A percentile compares a stretch with the other conserved stretches of the same genome.
Evolutionary conservation across 1,140 invertebrate species (phyloP).

Genomic region (Trichonephila clavipes): DNA sequence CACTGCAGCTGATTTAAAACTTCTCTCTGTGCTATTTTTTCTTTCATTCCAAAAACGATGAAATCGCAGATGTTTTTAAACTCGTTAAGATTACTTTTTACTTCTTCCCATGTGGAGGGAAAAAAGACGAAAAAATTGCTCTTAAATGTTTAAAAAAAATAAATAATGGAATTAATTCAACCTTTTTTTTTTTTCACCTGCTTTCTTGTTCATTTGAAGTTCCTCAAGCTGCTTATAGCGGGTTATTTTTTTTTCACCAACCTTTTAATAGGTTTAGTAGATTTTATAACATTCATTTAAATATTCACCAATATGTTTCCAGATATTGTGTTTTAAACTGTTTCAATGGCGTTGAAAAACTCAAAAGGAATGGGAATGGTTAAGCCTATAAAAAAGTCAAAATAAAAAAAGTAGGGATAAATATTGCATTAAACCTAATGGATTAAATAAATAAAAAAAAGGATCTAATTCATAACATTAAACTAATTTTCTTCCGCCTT

Average conservation of each 20-base stretch:
- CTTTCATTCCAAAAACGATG: neutral
- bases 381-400: neutral
- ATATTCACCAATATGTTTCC: too few species aligned
- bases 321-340: too few species aligned
- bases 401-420: neutral
- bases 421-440: neutral
- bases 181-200: neutral
- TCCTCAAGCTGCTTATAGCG: neutral
- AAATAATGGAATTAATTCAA: conserved; percentile 20
- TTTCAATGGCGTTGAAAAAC: too few species aligned
- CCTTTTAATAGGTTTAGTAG: neutral
- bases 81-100: neutral
- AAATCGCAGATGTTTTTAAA: conserved; percentile 28
- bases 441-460: neutral
- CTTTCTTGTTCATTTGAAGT: neutral
- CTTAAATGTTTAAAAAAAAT: neutral
- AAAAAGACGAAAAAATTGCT: neutral
- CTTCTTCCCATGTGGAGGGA: neutral
- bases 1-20: conserved; percentile 18
- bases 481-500: neutral
- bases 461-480: neutral
- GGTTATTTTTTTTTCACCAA: neutral
- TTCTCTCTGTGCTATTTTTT: neutral
- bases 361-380: too few species aligned
- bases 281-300: neutral